Evolutionary conservation across 2,888 invertebrate species (phyloP).

Genomic region (Meghimatium bilineatum): DNA sequence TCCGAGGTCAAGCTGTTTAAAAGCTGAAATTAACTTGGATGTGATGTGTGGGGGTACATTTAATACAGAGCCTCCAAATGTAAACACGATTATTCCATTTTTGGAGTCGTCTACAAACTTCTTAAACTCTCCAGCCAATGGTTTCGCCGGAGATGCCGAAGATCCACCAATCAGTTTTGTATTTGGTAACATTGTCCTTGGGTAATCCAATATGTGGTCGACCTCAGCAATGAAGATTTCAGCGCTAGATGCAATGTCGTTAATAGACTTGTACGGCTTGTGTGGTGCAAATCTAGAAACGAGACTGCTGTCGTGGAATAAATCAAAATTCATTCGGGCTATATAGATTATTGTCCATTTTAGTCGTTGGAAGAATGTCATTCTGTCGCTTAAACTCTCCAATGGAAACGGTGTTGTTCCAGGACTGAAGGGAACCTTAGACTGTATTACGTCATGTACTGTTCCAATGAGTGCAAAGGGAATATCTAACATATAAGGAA

Average conservation of each 20-base stretch:
- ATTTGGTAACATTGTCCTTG: conserved; percentile 55
- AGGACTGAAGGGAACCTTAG: conserved; percentile 49
- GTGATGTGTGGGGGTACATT: conserved; percentile 42
- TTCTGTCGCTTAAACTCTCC: conserved; percentile 31
- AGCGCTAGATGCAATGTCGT: conserved; percentile 44
- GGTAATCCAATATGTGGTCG: conserved; percentile 58
- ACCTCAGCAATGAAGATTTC: conserved; percentile 53
- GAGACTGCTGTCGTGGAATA: conserved; percentile 46
- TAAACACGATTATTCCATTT: conserved; percentile 57
- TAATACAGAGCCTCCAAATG: conserved; percentile 56
- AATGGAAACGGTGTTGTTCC: conserved; percentile 27
- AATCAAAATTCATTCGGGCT: conserved; percentile 36
- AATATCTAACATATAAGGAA: conserved; percentile 48
- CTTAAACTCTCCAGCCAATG: conserved; percentile 51
- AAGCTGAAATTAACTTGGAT: conserved; percentile 48
- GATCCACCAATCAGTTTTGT: conserved; percentile 58
- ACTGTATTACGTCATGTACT: conserved; percentile 29
- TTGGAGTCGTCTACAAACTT: conserved; percentile 47
- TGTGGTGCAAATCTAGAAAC: conserved; percentile 53
- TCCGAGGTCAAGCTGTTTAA: conserved; percentile 46
- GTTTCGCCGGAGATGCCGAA: conserved; percentile 53
- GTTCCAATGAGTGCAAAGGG: conserved; percentile 51
- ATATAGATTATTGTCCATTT: conserved; percentile 23
- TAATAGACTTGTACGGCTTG: conserved; percentile 46
- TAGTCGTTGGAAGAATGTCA: conserved; percentile 48